Percentiles rank a stretch among this genome's conserved stretches.
These are phyloP conservation scores for Cryptocephalus primarius DNA, from an alignment of 2,888 invertebrate genomes.

Conservation along the genomic window DNA sequence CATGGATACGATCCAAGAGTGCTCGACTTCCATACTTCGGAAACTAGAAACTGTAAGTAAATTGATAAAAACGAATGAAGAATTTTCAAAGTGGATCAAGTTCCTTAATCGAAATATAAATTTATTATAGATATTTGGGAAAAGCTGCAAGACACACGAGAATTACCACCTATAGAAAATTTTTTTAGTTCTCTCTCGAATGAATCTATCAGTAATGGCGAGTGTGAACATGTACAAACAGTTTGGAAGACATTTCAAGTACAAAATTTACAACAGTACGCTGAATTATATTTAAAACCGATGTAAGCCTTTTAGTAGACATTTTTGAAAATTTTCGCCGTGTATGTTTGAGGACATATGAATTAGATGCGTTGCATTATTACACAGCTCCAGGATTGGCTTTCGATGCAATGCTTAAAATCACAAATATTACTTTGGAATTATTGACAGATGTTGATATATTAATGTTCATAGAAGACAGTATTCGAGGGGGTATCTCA, in stretches of 20 bases:
- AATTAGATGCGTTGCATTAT: constrained; percentile 26
- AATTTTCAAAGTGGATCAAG: too few species aligned
- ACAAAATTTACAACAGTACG: constrained; percentile 20
- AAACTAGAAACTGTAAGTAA: too few species aligned
- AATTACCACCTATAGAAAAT: too few species aligned
- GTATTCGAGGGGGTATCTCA: constrained; percentile 22
- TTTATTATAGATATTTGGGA: too few species aligned
- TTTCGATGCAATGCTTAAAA: constrained; percentile 22
- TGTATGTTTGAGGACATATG: constrained; percentile 4
- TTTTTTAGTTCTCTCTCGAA: too few species aligned
- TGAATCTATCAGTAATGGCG: too few species aligned
- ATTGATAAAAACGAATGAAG: too few species aligned
- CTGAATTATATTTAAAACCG: constrained; percentile 12
- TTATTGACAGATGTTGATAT: constrained; percentile 26
- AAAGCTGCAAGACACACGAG: too few species aligned
- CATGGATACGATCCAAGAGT: too few species aligned
- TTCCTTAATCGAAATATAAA: too few species aligned
- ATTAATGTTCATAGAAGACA: constrained; percentile 22
- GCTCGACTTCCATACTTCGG: too few species aligned
- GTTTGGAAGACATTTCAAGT: constrained; percentile 12
- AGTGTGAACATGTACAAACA: too few species aligned
- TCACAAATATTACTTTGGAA: constrained; percentile 22
- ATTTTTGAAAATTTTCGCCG: constrained; percentile 11
- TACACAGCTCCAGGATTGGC: constrained; percentile 25
- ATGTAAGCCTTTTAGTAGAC: constrained; percentile 8